Base-by-base conservation (phyloP, 2,888 invertebrate genomes). In the Thymelicus lineola region DNA sequence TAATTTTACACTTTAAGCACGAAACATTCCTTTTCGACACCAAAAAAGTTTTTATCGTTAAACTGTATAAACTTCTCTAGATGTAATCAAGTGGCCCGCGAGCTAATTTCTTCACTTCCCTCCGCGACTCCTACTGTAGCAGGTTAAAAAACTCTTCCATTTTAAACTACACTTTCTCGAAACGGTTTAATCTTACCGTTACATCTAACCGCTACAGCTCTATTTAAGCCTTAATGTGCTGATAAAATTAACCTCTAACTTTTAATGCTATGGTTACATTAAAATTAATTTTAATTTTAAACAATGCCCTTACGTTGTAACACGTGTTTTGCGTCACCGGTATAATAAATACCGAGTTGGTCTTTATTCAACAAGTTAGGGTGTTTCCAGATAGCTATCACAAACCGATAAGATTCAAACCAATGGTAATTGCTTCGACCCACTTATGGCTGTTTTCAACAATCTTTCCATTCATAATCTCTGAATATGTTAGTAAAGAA, bases 141-240 rank as follows among this genome's bases (percentile, higher is more conserved):
- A 15, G 17, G 15, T 50, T 17, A 50, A 50, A 50, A 50, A 50
- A 50, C 48, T 50, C 48, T 17, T 50, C 15, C 48, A 7, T 15
- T 15, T 59, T 59, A 59, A 59, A 59, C 59, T 59, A 59, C 59
- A 59, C 42, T 59, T 59, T 42, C 59, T 59, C 59, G 17, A 15
- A 15, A 58, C 10, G 17, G 28, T 42, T 42, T 60, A 60, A 60
- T 45, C 42, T 60, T 45, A 60, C 45, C 59, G 59, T 20, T 10
- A 17, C 36, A 60, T 60, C 59, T 15, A 4, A 42, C 59, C 20
- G 20, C 20, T 60, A 60, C 42, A 60, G 20, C 59, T 60, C 17
- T 60, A 60, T 60, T 58, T 20, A 14, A 12, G 20, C 17, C 20
- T 35, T 45, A 57, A 60, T 42, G 59, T 60, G 17, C 42, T 17